Percentiles rank a stretch among this genome's conserved stretches.
phyloP scores from a whole-genome alignment of 1,140 invertebrate genomes.

The Brachionus sp. region DNA sequence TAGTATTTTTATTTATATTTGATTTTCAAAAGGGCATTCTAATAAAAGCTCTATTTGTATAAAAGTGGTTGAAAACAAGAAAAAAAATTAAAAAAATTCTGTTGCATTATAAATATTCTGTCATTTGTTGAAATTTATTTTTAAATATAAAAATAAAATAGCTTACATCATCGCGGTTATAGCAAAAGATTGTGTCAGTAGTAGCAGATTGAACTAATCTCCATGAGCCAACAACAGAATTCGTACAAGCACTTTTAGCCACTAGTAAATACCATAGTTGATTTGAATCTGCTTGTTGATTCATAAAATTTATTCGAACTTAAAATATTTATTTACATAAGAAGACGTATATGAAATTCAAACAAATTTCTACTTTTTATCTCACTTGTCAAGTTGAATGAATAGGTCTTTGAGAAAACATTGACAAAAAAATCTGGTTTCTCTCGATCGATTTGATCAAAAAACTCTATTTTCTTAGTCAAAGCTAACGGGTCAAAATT shows the following conservation, averaged over 20 bases:
- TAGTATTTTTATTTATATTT: conserved; percentile 20
- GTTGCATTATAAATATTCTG: background rate
- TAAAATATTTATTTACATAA: background rate
- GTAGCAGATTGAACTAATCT: conserved; percentile 30
- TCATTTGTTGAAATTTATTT: background rate
- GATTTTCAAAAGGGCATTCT: background rate
- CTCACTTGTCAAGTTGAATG: conserved; percentile 12
- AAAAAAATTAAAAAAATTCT: background rate
- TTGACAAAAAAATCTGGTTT: conserved; percentile 37
- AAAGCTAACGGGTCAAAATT: conserved; percentile 24
- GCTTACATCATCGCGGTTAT: conserved; percentile 36
- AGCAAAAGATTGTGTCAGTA: conserved; percentile 43
- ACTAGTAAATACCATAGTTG: conserved; percentile 42
- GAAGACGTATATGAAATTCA: background rate
- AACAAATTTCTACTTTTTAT: conserved; percentile 38
- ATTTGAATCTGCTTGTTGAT: conserved; percentile 23
- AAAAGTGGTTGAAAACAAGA: background rate
- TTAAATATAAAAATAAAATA: background rate
- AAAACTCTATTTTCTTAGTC: conserved; percentile 8
- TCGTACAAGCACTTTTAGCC: conserved; percentile 39
- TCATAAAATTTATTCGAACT: conserved; percentile 42
- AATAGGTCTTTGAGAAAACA: background rate
- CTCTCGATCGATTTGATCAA: background rate
- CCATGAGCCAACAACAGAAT: conserved; percentile 37
- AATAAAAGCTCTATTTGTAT: background rate